Percentiles rank a stretch among this genome's conserved stretches.
phyloP scores from a whole-genome alignment of 37 sponge, comb jelly and placozoan genomes.

The Halisarca cf. caerulea region DNA sequence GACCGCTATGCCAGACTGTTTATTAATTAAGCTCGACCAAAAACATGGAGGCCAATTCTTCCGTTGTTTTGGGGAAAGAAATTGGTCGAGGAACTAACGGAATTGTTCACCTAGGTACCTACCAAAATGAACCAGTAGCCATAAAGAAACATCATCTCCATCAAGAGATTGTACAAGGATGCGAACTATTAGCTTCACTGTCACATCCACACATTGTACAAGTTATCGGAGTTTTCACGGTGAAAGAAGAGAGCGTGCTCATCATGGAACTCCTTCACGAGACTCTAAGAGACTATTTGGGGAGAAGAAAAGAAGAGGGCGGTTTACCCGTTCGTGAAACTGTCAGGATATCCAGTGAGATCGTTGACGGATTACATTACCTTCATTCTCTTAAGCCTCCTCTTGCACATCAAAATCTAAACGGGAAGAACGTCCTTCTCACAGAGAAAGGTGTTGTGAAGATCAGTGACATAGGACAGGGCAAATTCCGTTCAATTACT shows the following conservation, averaged over 20 bases:
- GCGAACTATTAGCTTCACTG: background rate
- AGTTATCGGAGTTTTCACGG: background rate
- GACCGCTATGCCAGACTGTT: too few species aligned
- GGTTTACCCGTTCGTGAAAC: too few species aligned
- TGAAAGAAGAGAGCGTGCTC: background rate
- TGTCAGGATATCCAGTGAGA: background rate
- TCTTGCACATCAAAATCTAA: background rate
- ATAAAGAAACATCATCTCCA: background rate
- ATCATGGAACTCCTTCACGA: background rate
- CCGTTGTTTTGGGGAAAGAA: background rate
- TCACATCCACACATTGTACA: background rate
- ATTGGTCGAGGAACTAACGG: background rate
- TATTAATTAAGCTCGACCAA: too few species aligned
- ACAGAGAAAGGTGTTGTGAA: background rate
- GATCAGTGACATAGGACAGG: slow-evolving; percentile 19
- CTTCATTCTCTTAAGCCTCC: background rate
- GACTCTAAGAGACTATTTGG: background rate
- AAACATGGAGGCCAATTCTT: too few species aligned
- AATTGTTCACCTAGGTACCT: background rate
- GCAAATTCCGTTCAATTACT: background rate
- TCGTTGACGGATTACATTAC: background rate
- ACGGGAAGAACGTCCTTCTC: background rate
- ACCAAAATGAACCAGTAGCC: background rate
- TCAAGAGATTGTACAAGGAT: background rate
- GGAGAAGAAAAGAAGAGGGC: too few species aligned